Percentiles rank a stretch among this genome's conserved stretches.
Conservation (phyloP, 2,888 invertebrate species). For the Leistus spinibarbis region DNA sequence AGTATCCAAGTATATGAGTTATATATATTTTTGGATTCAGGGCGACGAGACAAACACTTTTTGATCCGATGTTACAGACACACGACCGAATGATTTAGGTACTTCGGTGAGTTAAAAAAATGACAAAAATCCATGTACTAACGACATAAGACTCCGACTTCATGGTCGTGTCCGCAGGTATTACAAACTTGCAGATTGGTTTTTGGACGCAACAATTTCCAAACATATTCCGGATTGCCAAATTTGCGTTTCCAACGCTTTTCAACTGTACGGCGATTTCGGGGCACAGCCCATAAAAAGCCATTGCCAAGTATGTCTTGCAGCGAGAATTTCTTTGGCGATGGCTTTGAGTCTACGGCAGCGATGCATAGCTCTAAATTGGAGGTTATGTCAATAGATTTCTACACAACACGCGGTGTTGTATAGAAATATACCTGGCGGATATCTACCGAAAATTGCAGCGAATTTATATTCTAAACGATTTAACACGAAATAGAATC, state of each 20-base stretch:
- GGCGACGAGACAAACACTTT: not conserved
- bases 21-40: too few species aligned
- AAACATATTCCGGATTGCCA: conserved; percentile 69
- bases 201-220: conserved; percentile 75
- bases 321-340: conserved; percentile 59
- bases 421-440: conserved; percentile 56
- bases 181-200: conserved; percentile 76
- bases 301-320: conserved; percentile 74
- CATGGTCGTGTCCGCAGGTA: conserved; percentile 84
- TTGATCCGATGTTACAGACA: too few species aligned
- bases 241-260: conserved; percentile 74
- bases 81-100: too few species aligned
- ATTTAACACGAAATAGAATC: conserved; percentile 46
- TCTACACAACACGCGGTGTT: not conserved
- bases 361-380: conserved; percentile 25
- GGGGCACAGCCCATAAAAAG: conserved; percentile 83
- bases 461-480: conserved; percentile 57
- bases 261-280: conserved; percentile 77
- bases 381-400: conserved; percentile 17
- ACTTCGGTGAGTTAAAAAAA: not conserved
- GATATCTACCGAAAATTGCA: conserved; percentile 54
- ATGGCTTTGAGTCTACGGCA: conserved; percentile 27
- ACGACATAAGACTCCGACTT: conserved; percentile 82
- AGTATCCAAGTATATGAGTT: too few species aligned
- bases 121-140: too few species aligned